Base-by-base conservation (phyloP, 2,888 invertebrate species). In the Meteorus cinctellus region DNA sequence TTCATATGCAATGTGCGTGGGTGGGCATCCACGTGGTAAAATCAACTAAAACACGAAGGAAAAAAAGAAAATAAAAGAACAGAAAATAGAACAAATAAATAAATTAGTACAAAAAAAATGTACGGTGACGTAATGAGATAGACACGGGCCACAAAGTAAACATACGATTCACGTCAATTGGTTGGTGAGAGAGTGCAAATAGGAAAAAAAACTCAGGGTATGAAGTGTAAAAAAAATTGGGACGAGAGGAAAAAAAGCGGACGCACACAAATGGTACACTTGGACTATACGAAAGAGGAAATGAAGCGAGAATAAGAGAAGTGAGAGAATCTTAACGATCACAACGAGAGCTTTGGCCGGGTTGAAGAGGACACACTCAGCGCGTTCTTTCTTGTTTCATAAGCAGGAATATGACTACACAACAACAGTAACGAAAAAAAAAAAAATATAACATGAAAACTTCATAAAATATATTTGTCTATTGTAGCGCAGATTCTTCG, bases 111-210 rank as follows among this genome's bases (percentile, higher is more conserved):
- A 65, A 65, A 55, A 69, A 34, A 34, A 60, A 60, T 12, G 59
- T 45, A n/a, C 14, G 36, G 31, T 75, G 74, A 75, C 55, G 70
- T 75, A 75, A 75, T 65, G 55, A 75, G 74, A 75, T 75, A 75
- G 70, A 65, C 74, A 48, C 27, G 74, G 74, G 48, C 55, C 71
- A 66, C 66, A 71, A 67, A 76, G 67, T 76, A 72, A 76, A 74
- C 76, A 66, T 45, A 69, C 71, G 63, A 70, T 72, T 27, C 69
- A 76, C 72, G 79, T 79, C 74, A 79, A 79, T 79, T 77, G 75
- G 71, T 76, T 60, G 29, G 60, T 27, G 55, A 41, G 41, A 24
- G 55, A 75, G 77, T 74, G 72, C 69, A 79, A 76, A 79, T 77
- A 71, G 59, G 69, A 67, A 55, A 41, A 31, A 70, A 41, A 63